A percentile compares a stretch with the other conserved stretches of the same genome.
phyloP scores from a whole-genome alignment of 2,113 vertebrate species.

The Pimephales promelas region DNA sequence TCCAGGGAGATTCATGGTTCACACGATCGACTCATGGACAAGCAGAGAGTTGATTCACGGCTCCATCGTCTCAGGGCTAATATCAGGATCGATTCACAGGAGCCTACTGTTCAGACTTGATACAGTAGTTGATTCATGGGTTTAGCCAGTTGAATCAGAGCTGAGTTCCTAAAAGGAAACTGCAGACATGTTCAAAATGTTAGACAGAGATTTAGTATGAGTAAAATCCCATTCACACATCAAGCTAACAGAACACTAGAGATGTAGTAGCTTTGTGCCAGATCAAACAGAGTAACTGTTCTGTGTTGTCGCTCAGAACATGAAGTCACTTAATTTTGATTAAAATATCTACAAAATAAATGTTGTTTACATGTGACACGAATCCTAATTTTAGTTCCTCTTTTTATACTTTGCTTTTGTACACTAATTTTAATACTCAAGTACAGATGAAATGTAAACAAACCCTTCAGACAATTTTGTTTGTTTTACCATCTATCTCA shows the following conservation, averaged over 20 bases:
- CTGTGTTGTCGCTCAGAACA: background rate
- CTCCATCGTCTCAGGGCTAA: slow-evolving; percentile 69
- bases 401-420: background rate
- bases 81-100: slow-evolving; percentile 68
- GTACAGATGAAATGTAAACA: background rate
- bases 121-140: slow-evolving; percentile 52
- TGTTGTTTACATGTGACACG: background rate
- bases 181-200: slow-evolving; percentile 24
- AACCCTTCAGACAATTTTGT: background rate
- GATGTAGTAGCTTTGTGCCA: slow-evolving; percentile 13
- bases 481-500: too few relatives aligned
- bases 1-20: slow-evolving; percentile 72
- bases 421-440: background rate
- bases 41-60: slow-evolving; percentile 52
- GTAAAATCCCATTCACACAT: background rate
- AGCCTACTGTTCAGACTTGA: slow-evolving; percentile 59
- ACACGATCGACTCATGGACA: slow-evolving; percentile 43
- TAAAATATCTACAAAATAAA: slow-evolving; percentile 21
- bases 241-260: background rate
- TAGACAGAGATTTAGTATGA: background rate
- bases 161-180: slow-evolving; percentile 34
- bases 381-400: background rate
- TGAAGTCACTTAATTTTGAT: background rate
- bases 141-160: slow-evolving; percentile 48
- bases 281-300: slow-evolving; percentile 35